A percentile compares a stretch with the other conserved stretches of the same genome.
These are phyloP conservation scores for Bombus affinis DNA, from an alignment of 1,140 invertebrate genomes.

Conservation along the genomic window DNA sequence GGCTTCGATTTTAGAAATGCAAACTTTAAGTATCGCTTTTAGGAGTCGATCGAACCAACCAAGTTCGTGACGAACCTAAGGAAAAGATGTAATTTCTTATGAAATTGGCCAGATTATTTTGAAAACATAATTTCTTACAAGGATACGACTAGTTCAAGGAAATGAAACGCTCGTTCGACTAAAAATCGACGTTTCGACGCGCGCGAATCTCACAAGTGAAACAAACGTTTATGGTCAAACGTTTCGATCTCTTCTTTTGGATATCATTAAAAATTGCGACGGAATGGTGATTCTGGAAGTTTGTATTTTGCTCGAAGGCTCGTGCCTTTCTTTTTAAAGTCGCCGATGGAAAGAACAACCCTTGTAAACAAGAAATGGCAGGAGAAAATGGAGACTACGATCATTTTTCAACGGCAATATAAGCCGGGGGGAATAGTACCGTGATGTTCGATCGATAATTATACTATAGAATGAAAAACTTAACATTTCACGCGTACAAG, in stretches of 20 bases:
- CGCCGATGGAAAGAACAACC: neutral
- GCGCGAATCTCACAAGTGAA: neutral
- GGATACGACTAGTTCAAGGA: neutral
- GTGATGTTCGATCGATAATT: conserved; percentile 67
- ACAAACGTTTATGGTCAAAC: neutral
- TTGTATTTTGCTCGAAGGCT: conserved; percentile 7
- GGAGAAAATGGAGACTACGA: conserved; percentile 37
- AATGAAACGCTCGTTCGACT: neutral
- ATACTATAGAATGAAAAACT: conserved; percentile 69
- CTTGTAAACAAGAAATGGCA: conserved; percentile 6
- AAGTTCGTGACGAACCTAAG: neutral
- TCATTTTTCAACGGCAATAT: conserved; percentile 65
- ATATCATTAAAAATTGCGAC: neutral
- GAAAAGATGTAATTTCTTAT: neutral
- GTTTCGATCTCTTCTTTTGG: neutral
- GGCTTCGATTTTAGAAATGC: conserved; percentile 22
- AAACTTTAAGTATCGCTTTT: neutral
- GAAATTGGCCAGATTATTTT: neutral
- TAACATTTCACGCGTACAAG: conserved; percentile 63
- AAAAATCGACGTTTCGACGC: neutral
- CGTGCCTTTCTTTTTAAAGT: neutral
- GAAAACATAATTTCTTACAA: neutral
- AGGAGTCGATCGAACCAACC: neutral
- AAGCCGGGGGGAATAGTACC: conserved; percentile 50
- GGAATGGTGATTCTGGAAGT: neutral